Evolutionary conservation across 1,140 invertebrate species (phyloP), one percentile per base, ranked within the genome.

Genomic region (Formica selysi): DNA sequence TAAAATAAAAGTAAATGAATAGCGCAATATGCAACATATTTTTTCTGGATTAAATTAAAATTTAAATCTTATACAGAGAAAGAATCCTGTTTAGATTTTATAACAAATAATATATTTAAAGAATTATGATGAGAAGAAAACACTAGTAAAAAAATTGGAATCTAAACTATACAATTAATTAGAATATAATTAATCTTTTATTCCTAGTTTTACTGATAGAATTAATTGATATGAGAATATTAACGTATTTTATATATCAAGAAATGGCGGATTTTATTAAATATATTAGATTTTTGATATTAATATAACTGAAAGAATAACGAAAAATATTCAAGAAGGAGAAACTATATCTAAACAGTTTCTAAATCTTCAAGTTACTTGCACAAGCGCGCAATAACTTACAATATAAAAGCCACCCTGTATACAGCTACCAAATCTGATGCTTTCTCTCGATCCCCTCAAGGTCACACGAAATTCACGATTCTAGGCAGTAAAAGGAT

Each of bases 381-480:
- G 78, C 78, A 51, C 48, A 81, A 59, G 78, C 22, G 67, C 7
- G 67, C 51, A 81, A 71, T 81, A 81, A 73, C 79, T 81, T 61
- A 51, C 38, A 73, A 29, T 22, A 81, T 81, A 73, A 81, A 71
- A 73, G 41, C 51, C 79, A 81, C 79, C 19, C 36, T 59, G 13
- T 73, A 71, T 81, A 57, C 26, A 59, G 19, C 22, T 22, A 13
- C 51, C 11, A 73, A 73, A 81, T 73, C 79, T n/a, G 38, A 81
- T 81, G 48, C 38, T 68, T 59, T 81, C 67, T 73, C 67, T 81
- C 65, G 36, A 29, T 59, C 57, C 54, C 61, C 57, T 62, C 90
- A 87, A 89, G 90, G 90, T 91, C 88, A 90, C 41, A 22, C 76
- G 48, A 90, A 90, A 90, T 83, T 88, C 89, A 76, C 86, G 62